A percentile compares a stretch with the other conserved stretches of the same genome.
These are phyloP conservation scores for Hippopotamyrus pictus DNA, from an alignment of 2,797 vertebrate genomes.

Conservation along the genomic window DNA sequence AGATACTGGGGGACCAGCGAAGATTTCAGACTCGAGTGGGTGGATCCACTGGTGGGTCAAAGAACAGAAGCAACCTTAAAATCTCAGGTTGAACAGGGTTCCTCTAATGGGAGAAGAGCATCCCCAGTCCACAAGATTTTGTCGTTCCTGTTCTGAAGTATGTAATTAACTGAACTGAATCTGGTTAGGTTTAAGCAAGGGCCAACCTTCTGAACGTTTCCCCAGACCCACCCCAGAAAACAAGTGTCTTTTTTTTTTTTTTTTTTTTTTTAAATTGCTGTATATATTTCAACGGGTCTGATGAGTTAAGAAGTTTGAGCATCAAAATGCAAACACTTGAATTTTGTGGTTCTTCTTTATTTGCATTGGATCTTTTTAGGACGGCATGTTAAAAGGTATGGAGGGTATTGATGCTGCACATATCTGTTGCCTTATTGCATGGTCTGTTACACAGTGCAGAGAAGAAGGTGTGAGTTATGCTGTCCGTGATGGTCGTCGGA, in stretches of 20 bases:
- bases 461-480: neutral
- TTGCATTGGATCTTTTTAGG: neutral
- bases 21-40: neutral
- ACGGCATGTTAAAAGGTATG: neutral
- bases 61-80: neutral
- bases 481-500: neutral
- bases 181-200: neutral
- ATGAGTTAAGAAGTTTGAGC: neutral
- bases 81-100: slow-evolving; percentile 18
- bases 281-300: neutral
- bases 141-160: neutral
- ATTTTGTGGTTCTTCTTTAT: neutral
- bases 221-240: neutral
- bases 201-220: neutral
- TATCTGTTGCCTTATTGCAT: neutral
- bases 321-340: slow-evolving; percentile 5
- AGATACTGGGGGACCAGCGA: neutral
- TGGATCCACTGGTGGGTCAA: neutral
- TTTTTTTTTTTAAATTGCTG: neutral
- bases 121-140: neutral
- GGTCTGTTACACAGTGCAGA: neutral
- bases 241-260: neutral
- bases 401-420: neutral
- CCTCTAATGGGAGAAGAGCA: neutral
- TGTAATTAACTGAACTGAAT: neutral